These are phyloP conservation scores for Odontocerum albicorne DNA, from an alignment of 2,888 invertebrate genomes.

Conservation along the genomic window DNA sequence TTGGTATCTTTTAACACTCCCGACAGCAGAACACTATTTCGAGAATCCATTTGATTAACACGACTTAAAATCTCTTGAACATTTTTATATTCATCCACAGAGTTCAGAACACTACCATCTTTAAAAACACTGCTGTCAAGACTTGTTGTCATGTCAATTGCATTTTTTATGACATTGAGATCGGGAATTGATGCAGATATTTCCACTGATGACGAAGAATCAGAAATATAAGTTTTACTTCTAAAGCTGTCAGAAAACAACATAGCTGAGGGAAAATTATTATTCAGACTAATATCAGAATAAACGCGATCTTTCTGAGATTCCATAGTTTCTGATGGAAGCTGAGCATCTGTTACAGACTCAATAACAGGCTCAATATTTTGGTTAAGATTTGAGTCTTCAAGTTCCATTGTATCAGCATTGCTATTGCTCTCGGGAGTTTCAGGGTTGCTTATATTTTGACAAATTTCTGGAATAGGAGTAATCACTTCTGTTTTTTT, in stretches of 20 bases:
- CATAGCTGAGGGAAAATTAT: constrained; percentile 12
- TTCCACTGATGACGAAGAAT: not conserved
- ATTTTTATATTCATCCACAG: constrained; percentile 52
- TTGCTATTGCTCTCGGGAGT: constrained; percentile 6
- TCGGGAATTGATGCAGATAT: constrained; percentile 49
- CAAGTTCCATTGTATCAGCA: not conserved
- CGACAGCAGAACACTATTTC: constrained; percentile 55
- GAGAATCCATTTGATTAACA: constrained; percentile 57
- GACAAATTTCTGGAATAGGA: not conserved
- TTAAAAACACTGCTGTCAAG: constrained; percentile 36
- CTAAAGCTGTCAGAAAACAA: constrained; percentile 17
- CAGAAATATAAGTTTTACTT: not conserved
- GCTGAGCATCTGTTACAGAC: not conserved
- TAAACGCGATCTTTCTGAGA: not conserved
- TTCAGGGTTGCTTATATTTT: not conserved
- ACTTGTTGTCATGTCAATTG: constrained; percentile 45
- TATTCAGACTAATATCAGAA: not conserved
- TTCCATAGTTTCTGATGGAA: not conserved
- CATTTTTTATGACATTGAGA: constrained; percentile 56
- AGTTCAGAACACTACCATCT: constrained; percentile 48
- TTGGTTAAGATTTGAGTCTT: not conserved
- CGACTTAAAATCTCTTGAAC: constrained; percentile 56
- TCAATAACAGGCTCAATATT: not conserved
- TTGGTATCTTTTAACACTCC: constrained; percentile 49
- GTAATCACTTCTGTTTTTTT: not conserved